Evolutionary conservation across 2,888 invertebrate species (phyloP), one percentile per base, ranked within the genome.

Genomic region (Hirtodrosophila trivittata): DNA sequence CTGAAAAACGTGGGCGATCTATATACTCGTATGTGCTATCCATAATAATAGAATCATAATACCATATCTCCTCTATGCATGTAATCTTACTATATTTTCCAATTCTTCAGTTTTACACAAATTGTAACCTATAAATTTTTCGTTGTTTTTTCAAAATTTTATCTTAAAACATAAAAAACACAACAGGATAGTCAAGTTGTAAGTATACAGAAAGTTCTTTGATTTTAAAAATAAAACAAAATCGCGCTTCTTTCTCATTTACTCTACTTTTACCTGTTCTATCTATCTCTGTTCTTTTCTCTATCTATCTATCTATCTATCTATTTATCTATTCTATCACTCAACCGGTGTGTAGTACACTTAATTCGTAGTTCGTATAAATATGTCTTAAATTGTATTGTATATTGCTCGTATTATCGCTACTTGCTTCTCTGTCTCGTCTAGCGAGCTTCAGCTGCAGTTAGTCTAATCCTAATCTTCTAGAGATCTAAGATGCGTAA

Each of bases 171-270:
- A 3, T 3, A 21, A 70, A 62, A 74, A 70, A 72, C 62, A 72
- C 64, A 66, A 73, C 85, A 88, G 88, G 88, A 87, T 71, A 83
- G 86, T 68, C 76, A 82, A 81, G 78, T 88, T 85, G 88, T 88
- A 88, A 88, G 88, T 88, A 88, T 88, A 80, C 66, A 68, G 83
- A 83, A 81, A 58, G 66, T 71, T 64, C 52, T 55, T 46, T 38
- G 54, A 50, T 65, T 33, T 55, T 77, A 60, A 42, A 57, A 46
- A 50, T 49, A 49, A 35, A 70, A 38, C 52, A 66, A 66, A 69
- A 60, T 63, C 66, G 80, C 80, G 82, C 85, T 83, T 85, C 68
- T 68, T 51, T 80, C 47, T 64, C 46, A 3, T 74, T 14, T 64
- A 26, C 64, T 65, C 39, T 63, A 60, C 28, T 32, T 0, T 41